Base-by-base conservation (phyloP, 2,797 vertebrate genomes). In the Gambelia wislizenii region DNA sequence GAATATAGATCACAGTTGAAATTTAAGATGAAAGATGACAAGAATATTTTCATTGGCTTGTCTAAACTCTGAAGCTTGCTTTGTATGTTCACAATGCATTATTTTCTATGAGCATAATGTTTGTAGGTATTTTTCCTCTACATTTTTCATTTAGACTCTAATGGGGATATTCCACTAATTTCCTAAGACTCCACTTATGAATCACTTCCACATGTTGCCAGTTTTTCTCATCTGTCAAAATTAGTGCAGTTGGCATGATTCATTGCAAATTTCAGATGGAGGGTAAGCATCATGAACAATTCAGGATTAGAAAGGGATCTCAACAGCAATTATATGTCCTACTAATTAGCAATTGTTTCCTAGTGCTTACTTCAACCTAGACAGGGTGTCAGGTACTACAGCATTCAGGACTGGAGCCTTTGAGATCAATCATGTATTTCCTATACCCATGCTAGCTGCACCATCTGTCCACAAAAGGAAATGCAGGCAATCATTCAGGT, bases 1-100 rank as follows among this genome's bases (percentile, higher is more conserved):
- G 96, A 97, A 98, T 96, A 97, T 97, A 98, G 97, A 96, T 67
- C 30, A 67, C 64, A 96, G 95, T 82, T 93, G 96, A 96, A 96
- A 94, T 96, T 95, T 97, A 96, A 96, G 94, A 96, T 97, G 95
- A 96, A 96, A 95, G 59, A 90, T 94, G 96, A 93, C 91, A 95
- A 88, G 92, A 94, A 92, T 86, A 54, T 95, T 97, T 96, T 96
- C 92, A 96, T 97, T 96, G 96, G 91, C 93, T 94, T 94, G 95
- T 97, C 94, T 94, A 93, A 54, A 90, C 82, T 87, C 94, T 97
- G 96, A 97, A 97, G 96, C 87, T 96, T 95, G 25, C 39, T 89
- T 88, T 82, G 33, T 18, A 47, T 39, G 20, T 20, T 36, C 36
- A 49, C 47, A 67, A 67, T 33, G 64, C 64, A 33, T 33, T 16